Evolutionary conservation across 2,797 vertebrate species (phyloP), one percentile per base, ranked within the genome.

Genomic region (Scleropages formosus): DNA sequence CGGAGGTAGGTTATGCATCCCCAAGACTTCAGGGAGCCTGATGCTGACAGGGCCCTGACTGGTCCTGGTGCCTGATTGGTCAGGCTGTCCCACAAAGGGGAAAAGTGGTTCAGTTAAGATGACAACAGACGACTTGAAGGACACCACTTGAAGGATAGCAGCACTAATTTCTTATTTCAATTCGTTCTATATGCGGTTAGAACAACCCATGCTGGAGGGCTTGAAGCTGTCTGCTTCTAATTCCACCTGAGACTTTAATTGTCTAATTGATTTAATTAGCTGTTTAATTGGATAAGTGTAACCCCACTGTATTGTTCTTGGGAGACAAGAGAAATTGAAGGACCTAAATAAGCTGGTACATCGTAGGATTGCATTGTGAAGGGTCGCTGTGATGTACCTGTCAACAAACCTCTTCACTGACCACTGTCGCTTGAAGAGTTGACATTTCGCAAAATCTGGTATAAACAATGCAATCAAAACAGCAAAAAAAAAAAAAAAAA

Each of bases 231-330:
- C 62, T 66, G 62, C 60, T 16, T 31, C 31, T 51, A 53, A 66
- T 58, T 75, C 62, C 73, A 66, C 59, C 16, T 7, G 73, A 74
- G 62, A 66, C 49, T 24, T 65, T 60, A 60, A 46, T 72, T 59
- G 70, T 39, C 70, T 72, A 72, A 72, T 75, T 65, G 62, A 53
- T 65, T 66, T 51, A 74, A 66, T 65, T 44, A 74, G 73, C 27
- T n/a, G 63, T 56, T 74, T 75, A 75, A 67, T 53, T 24, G 62
- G 63, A 75, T 67, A 46, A 49, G 51, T 56, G 20, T 58, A 18
- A 58, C 46, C 31, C 11, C 51, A 15, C 64, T 58, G 51, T 73
- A 27, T 58, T 44, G 73, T 56, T 59, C n/a, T 56, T 39, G 51
- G 64, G 26, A 18, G 49, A 39, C 26, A 15, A 72, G 59, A 15